Evolutionary conservation across 64 coral and sea anemone species (phyloP).

Genomic region (Anthopleura sola): DNA sequence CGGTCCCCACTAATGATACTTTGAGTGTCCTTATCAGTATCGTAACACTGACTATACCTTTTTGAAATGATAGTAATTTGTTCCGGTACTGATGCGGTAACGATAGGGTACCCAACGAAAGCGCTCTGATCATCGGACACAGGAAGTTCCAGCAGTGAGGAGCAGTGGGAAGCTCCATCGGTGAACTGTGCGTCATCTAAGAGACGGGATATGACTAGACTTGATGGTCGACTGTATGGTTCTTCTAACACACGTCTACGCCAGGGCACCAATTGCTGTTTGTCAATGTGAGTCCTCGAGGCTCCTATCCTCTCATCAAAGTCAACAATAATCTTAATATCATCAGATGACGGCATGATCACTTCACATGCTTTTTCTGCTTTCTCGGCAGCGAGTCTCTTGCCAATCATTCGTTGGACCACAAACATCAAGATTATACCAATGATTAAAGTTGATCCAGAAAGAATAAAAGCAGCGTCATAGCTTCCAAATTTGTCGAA

Average conservation of each 20-base stretch:
- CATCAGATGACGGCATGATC: background rate
- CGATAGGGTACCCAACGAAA: background rate
- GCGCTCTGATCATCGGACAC: background rate
- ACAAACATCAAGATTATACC: slow-evolving; percentile 64
- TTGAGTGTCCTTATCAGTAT: background rate
- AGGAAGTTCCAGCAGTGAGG: background rate
- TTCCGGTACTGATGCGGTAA: background rate
- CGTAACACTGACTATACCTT: too few species aligned
- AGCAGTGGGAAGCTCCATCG: background rate
- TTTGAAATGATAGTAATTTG: background rate
- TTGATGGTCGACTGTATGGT: slow-evolving; percentile 12
- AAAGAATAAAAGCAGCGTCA: slow-evolving; percentile 51
- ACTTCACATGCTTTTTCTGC: background rate
- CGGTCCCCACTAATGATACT: background rate
- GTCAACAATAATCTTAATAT: background rate
- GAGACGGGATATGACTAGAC: slow-evolving; percentile 21
- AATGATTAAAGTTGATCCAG: slow-evolving; percentile 38
- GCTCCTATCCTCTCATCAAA: background rate
- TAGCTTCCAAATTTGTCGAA: slow-evolving; percentile 70
- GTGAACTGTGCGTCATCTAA: background rate
- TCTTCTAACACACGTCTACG: background rate
- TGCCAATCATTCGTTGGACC: slow-evolving; percentile 41
- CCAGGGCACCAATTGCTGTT: background rate
- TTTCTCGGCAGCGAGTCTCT: background rate
- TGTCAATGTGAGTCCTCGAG: background rate